Conservation (phyloP, 2,797 vertebrate species). For the Lutjanus argentimaculatus region DNA sequence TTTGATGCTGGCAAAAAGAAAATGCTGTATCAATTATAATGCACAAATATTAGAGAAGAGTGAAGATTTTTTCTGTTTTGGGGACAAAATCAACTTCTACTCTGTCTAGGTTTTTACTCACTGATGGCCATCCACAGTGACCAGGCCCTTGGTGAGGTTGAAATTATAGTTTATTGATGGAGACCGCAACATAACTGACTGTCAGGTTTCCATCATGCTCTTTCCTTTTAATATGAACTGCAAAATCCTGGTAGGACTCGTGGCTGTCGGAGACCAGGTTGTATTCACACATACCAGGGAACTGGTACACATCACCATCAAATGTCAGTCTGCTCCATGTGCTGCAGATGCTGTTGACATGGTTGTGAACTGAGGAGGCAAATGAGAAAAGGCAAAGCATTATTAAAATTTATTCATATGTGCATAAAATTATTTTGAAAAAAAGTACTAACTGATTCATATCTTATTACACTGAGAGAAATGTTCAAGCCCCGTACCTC, state of each 20-base stretch:
- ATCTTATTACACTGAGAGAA: too few species aligned
- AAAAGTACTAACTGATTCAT: too few species aligned
- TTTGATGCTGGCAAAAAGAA: slow-evolving; percentile 80
- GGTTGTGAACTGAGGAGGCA: slow-evolving; percentile 85
- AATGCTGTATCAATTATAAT: not conserved
- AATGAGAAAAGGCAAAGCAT: not conserved
- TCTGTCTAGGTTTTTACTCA: slow-evolving; percentile 84
- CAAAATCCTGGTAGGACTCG: slow-evolving; percentile 88
- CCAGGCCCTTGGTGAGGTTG: slow-evolving; percentile 81
- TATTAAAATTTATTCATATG: not conserved
- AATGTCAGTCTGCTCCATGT: slow-evolving; percentile 97
- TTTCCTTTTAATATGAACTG: slow-evolving; percentile 89
- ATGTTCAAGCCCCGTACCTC: too few species aligned
- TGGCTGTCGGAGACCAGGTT: slow-evolving; percentile 94
- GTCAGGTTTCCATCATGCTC: slow-evolving; percentile 66
- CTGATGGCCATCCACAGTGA: slow-evolving; percentile 85
- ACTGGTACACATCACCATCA: slow-evolving; percentile 92
- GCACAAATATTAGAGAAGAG: not conserved
- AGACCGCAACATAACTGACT: slow-evolving; percentile 88
- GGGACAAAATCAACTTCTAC: too few species aligned
- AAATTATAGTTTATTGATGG: slow-evolving; percentile 86
- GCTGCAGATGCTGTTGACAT: slow-evolving; percentile 93
- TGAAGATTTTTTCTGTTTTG: too few species aligned
- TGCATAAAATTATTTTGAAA: too few species aligned
- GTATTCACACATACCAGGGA: slow-evolving; percentile 92